Base-by-base conservation (phyloP, 92 coral and sea anemone genomes). In the Plumapathes pennacea region DNA sequence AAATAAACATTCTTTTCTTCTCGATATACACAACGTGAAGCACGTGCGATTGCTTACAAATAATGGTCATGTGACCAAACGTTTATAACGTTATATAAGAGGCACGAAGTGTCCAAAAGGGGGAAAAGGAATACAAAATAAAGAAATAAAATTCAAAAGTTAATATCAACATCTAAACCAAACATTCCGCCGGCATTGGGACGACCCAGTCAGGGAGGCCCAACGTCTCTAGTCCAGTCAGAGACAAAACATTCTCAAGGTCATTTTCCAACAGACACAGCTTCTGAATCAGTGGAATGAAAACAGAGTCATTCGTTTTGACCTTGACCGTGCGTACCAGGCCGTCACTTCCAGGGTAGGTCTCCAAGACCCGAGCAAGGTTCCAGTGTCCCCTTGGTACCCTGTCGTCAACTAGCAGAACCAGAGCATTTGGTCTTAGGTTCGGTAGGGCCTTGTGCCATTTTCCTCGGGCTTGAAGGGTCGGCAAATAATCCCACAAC, bases 161-260 rank as follows among this genome's bases (percentile, higher is more conserved):
- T n/a, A n/a, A n/a, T n/a, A n/a, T n/a, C n/a, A n/a, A n/a, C n/a
- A n/a, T n/a, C n/a, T n/a, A 14, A 14, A 52, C 76, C 52, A 29
- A 76, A 66, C 83, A 66, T 76, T 25, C 69, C 62, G 66, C 72
- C 77, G 33, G 48, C 85, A 71, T 77, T 69, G 78, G 72, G 50
- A 53, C 56, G 64, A 60, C 46, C 64, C 9, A 38, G 46, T 22
- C 4, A 0, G 19, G 41, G 40, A 37, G 41, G 15, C 25, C 70
- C 36, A 68, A 68, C 43, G 12, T 52, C 42, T 36, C 33, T 57
- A 60, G 44, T 0, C 19, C 19, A 13, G 32, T 20, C 60, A 9
- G 13, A 32, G 20, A 24, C 64, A 25, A 50, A 38, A 14, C 3
- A 23, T 4, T 17, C 8, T 37, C 53, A n/a, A 38, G 12, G 13